Base-by-base conservation (phyloP, 2,888 invertebrate genomes). In the Zelleria hepariella region DNA sequence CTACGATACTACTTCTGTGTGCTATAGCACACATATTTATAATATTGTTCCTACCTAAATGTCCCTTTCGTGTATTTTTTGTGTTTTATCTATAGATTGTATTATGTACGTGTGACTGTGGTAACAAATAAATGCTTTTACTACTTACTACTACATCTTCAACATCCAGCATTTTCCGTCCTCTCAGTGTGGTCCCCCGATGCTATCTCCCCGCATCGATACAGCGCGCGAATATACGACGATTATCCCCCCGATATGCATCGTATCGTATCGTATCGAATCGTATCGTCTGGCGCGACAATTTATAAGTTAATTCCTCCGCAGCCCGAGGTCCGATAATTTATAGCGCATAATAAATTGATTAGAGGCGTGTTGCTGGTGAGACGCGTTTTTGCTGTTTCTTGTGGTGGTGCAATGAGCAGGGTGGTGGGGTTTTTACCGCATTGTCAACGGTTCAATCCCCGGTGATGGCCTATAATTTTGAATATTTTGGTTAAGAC, bases 271-370 rank as follows among this genome's bases (percentile, higher is more conserved):
- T 42, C 32, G 32, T 42, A 42, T 42, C 32, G 32, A 42, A 42
- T 42, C 32, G 32, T 57, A n/a, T n/a, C 10, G 57, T 8, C 57
- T 7, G 15, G 25, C 49, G 61, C 64, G 53, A 67, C 65, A 65
- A 70, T 70, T 71, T 71, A 71, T 68, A 70, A 69, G 69, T 71
- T 71, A 71, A 73, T 72, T 67, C 68, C 63, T 64, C 60, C 58
- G n/a, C 23, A 21, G 51, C 51, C 6, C 21, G 20, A 4, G 5
- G 32, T 42, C 10, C 32, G 32, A 42, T 42, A 42, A 42, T 42
- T 42, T 42, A 42, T 42, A 15, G 32, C 15, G 32, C 32, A 42
- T 42, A 42, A 42, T 42, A 42, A 42, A 42, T 42, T 42, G 32
- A 42, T 42, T 42, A 42, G 32, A 32, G 32, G 5, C 32, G 32